phyloP scores from a whole-genome alignment of 2,888 invertebrate genomes.

The Zaprionus obscuricornis region DNA sequence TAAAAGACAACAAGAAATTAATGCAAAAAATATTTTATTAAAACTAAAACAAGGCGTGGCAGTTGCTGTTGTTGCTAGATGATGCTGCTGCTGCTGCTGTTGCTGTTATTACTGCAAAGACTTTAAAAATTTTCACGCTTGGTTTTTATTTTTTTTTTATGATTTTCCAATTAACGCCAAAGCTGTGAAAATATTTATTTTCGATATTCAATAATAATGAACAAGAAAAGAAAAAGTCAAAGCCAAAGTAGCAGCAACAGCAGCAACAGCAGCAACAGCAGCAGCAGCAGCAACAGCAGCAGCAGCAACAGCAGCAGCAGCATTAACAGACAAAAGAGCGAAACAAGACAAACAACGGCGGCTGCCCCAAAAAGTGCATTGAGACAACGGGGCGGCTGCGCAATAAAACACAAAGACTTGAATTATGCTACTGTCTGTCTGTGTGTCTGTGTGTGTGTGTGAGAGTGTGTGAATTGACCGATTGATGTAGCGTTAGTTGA shows the following conservation, averaged over 20 bases:
- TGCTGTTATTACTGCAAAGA: not conserved
- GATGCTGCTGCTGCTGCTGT: no score
- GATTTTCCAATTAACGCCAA: slow-evolving; percentile 49
- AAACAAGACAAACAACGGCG: no score
- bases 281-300: no score
- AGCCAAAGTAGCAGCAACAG: no score
- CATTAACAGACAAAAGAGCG: slow-evolving; percentile 11
- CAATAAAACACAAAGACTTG: slow-evolving; percentile 11
- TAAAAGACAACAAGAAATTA: no score
- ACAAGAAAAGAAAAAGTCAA: slow-evolving; percentile 22
- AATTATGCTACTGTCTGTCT: slow-evolving; percentile 24
- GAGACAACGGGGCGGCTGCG: slow-evolving; percentile 27
- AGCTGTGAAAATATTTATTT: slow-evolving; percentile 52
- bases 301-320: slow-evolving; percentile 16
- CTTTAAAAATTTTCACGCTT: not conserved
- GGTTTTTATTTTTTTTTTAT: slow-evolving; percentile 7
- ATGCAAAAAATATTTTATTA: no score
- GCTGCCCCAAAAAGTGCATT: slow-evolving; percentile 1
- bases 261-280: slow-evolving; percentile 8
- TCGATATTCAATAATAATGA: slow-evolving; percentile 29
- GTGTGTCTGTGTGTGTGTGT: not conserved
- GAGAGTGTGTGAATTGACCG: no score
- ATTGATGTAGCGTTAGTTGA: slow-evolving; percentile 8
- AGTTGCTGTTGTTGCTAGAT: no score
- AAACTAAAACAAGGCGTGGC: no score